phyloP scores from a whole-genome alignment of 2,113 vertebrate genomes.

The Fulica atra region DNA sequence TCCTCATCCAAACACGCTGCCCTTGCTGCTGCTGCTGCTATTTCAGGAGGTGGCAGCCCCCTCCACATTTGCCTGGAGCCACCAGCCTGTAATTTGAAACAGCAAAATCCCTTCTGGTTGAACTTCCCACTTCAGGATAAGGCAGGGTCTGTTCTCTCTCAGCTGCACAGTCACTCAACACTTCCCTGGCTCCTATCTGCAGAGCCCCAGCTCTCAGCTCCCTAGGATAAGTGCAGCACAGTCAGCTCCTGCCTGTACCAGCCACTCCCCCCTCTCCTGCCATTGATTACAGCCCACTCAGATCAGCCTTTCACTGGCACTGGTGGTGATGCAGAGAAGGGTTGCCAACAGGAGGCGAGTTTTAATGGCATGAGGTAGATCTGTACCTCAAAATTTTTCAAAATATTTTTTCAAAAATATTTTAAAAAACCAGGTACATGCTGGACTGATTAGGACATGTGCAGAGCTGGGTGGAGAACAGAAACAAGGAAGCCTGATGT shows the following conservation, averaged over 20 bases:
- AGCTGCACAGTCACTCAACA: conserved; percentile 50
- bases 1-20: neutral
- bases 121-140: conserved; percentile 60
- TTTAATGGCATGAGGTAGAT: neutral
- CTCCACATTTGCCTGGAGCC: neutral
- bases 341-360: neutral
- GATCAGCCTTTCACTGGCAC: neutral
- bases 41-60: conserved; percentile 55
- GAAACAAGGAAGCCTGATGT: neutral
- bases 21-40: conserved; percentile 17
- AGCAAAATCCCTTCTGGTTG: conserved; percentile 32
- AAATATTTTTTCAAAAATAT: too few species aligned
- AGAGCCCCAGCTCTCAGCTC: neutral
- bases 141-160: conserved; percentile 53
- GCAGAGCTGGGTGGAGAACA: neutral
- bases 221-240: neutral
- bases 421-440: neutral
- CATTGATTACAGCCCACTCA: accelerated
- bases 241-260: conserved; percentile 32
- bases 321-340: neutral
- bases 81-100: conserved; percentile 56
- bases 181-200: conserved; percentile 17
- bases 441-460: neutral
- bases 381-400: too few species aligned
- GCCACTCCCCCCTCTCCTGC: neutral